Conservation (phyloP, 2,888 invertebrate genomes). For the Rhagonycha fulva region DNA sequence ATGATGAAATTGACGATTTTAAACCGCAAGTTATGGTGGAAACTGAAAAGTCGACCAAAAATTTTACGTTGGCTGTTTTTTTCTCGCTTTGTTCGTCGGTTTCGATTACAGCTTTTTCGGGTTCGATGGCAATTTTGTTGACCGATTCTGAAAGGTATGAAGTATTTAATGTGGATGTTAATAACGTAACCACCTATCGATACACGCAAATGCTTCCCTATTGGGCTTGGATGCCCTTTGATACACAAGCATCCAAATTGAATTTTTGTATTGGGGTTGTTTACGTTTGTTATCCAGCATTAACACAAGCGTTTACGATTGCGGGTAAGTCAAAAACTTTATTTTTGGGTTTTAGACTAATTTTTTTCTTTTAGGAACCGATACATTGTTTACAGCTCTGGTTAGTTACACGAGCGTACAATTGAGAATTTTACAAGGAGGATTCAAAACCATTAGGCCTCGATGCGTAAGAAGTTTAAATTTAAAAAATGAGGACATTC, state of each 20-base stretch:
- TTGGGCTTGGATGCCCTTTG: constrained; percentile 32
- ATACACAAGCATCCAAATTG: constrained; percentile 17
- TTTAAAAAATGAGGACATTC: constrained; percentile 6
- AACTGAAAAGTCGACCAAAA: constrained; percentile 33
- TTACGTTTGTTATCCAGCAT: constrained; percentile 29
- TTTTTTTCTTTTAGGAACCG: constrained; percentile 33
- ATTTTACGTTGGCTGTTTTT: constrained; percentile 14
- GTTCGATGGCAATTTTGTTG: constrained; percentile 13
- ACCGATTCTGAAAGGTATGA: constrained; percentile 14
- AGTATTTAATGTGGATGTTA: background rate
- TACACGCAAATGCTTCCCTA: constrained; percentile 37
- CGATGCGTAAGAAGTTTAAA: constrained; percentile 34
- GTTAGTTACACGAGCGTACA: constrained; percentile 39
- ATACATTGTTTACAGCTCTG: constrained; percentile 39
- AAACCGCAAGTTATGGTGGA: constrained; percentile 25
- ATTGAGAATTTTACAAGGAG: constrained; percentile 37
- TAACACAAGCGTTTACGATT: constrained; percentile 30
- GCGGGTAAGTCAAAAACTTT: constrained; percentile 18
- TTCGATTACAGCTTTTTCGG: constrained; percentile 20
- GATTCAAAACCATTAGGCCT: constrained; percentile 37
- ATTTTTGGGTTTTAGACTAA: background rate
- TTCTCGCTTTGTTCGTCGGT: constrained; percentile 7
- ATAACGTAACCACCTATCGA: constrained; percentile 17
- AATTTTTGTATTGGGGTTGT: constrained; percentile 25
- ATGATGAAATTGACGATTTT: constrained; percentile 32